Percentiles rank a stretch among this genome's conserved stretches.
Conservation (phyloP, 1,140 invertebrate genomes). For the Drosophila subobscura region DNA sequence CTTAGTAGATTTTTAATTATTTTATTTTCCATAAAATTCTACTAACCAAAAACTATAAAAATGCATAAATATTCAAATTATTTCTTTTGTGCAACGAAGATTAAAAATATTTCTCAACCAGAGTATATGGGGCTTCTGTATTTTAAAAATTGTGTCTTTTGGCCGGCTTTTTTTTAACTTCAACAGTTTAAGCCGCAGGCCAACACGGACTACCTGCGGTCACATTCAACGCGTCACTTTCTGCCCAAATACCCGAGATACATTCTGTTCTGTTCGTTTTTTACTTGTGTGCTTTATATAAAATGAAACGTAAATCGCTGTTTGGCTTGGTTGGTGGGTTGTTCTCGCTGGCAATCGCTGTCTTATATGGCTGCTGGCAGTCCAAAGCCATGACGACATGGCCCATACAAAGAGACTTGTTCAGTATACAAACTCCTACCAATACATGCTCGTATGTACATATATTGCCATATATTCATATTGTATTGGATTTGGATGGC, state of each 20-base stretch:
- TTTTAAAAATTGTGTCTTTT: slow-evolving; percentile 5
- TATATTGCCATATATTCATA: slow-evolving; percentile 51
- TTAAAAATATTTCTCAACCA: neutral
- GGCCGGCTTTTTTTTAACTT: slow-evolving; percentile 1
- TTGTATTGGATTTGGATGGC: slow-evolving; percentile 39
- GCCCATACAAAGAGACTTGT: slow-evolving; percentile 22
- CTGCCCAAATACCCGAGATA: slow-evolving; percentile 41
- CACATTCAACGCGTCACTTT: slow-evolving; percentile 45
- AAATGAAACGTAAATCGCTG: slow-evolving; percentile 28
- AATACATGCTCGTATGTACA: slow-evolving; percentile 18
- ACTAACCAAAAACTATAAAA: neutral
- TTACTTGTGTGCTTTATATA: slow-evolving; percentile 15
- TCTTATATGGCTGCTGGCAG: slow-evolving; percentile 44
- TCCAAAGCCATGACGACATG: slow-evolving; percentile 69
- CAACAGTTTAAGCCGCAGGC: slow-evolving; percentile 31
- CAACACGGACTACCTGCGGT: slow-evolving; percentile 53
- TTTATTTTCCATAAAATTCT: no score
- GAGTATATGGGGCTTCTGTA: slow-evolving; percentile 6
- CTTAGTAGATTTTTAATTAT: slow-evolving; percentile 6
- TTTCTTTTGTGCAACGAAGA: neutral
- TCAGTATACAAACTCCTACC: slow-evolving; percentile 25
- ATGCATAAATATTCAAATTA: neutral
- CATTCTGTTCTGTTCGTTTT: slow-evolving; percentile 27
- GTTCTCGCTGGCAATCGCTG: slow-evolving; percentile 21
- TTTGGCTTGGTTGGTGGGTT: slow-evolving; percentile 35